Evolutionary conservation across 2,113 vertebrate species (phyloP).

Genomic region (Tricholaema leucomelas): DNA sequence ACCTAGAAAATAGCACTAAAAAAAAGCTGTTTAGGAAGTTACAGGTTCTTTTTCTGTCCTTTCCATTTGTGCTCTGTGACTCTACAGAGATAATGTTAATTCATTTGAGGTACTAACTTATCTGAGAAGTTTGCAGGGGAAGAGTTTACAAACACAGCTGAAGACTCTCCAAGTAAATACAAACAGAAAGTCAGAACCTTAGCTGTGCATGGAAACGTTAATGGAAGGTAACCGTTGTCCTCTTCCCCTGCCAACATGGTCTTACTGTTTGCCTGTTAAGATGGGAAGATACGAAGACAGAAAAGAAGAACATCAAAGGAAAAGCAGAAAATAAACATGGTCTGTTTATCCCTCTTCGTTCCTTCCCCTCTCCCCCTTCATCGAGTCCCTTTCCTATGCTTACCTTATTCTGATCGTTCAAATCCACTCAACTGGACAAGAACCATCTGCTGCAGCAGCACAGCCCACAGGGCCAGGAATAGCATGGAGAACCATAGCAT

Average conservation of each 20-base stretch:
- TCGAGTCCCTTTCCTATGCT: slow-evolving; percentile 22
- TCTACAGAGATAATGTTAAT: neutral
- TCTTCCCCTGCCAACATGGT: neutral
- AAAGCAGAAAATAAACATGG: slow-evolving; percentile 6
- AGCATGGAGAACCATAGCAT: slow-evolving; percentile 49
- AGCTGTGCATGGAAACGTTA: neutral
- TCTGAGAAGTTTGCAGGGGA: neutral
- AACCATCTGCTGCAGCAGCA: slow-evolving; percentile 57
- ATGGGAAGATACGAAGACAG: slow-evolving; percentile 8
- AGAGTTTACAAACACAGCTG: neutral
- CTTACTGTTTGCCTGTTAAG: neutral
- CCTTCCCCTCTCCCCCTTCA: neutral
- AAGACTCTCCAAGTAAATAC: neutral
- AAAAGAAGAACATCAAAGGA: slow-evolving; percentile 30
- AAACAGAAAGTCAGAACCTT: neutral
- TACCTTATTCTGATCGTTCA: slow-evolving; percentile 62
- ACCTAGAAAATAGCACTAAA: neutral
- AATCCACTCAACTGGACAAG: slow-evolving; percentile 65
- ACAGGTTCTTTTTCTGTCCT: neutral
- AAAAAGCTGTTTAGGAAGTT: neutral
- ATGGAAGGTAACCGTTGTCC: neutral
- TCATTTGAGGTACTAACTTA: neutral
- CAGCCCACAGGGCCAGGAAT: slow-evolving; percentile 65
- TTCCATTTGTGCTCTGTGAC: neutral
- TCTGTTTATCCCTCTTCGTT: slow-evolving; percentile 24